Evolutionary conservation across 2,888 invertebrate species (phyloP), one percentile per base, ranked within the genome.

Genomic region (Folsomia manolachei): DNA sequence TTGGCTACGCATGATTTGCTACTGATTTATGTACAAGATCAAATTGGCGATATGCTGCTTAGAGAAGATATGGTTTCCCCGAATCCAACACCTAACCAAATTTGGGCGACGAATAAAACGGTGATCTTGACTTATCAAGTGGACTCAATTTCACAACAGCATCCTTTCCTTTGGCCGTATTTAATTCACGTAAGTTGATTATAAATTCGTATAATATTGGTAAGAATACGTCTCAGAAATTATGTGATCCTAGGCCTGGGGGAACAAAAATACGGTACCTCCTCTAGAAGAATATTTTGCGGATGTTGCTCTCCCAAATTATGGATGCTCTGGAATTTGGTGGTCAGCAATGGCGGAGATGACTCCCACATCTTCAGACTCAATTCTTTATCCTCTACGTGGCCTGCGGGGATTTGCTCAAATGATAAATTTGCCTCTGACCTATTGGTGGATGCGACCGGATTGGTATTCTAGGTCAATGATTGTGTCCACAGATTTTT

Each of bases 311-410:
- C 24, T 78, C 74, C 18, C 71, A 9, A 4, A n/a, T 21, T 26
- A 25, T 19, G 67, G 67, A 2, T 67, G 67, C 27, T 19, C 14
- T 18, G 56, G 60, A 1, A 71, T 63, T 69, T 84, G 86, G 1
- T 84, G 87, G 79, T 89, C 91, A 0, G 88, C 90, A 9, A 91
- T 91, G 91, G 90, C 90, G 0, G 90, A 91, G 83, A 85, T 90
- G 63, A 91, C 91, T 0, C 90, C 91, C 0, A 88, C 87, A 56
- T 85, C 89, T 0, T 83, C 88, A 39, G 89, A 90, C 79, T 87
- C 91, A 1, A 4, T 67, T 26, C 4, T 25, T 4, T n/a, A 60
- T 4, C 67, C 23, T 83, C 90, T 88, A 2, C 89, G 88, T 4
- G 89, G 89, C 21, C 83, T 91, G 26, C 84, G 90, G 27, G 85